phyloP scores from a whole-genome alignment of 2,113 vertebrate genomes.

The Fregata magnificens region DNA sequence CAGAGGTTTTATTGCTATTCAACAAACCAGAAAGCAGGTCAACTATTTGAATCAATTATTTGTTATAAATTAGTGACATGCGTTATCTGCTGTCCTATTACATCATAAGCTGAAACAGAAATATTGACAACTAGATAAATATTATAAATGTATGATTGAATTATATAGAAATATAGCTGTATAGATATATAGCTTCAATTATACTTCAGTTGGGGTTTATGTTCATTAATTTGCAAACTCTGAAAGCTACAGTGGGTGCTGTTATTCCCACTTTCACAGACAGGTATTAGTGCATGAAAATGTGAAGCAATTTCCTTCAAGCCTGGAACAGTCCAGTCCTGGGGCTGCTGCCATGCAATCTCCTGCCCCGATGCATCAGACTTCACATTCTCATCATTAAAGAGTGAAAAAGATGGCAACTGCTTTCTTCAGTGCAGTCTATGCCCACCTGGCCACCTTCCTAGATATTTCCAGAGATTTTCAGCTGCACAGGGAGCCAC shows the following conservation, averaged over 20 bases:
- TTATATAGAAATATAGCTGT: neutral
- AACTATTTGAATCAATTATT: neutral
- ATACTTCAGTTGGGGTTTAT: neutral
- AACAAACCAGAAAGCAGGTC: neutral
- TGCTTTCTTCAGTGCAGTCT: neutral
- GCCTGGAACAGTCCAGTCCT: neutral
- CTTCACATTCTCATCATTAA: neutral
- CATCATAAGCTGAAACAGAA: neutral
- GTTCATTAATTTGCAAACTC: neutral
- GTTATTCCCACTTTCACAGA: neutral
- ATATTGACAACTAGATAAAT: neutral
- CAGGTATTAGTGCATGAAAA: neutral
- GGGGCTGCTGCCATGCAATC: neutral
- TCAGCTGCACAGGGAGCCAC: neutral
- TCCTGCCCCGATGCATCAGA: neutral
- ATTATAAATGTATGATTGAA: neutral
- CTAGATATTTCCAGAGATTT: neutral
- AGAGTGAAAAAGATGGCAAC: neutral
- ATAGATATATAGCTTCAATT: neutral
- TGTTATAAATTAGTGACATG: neutral
- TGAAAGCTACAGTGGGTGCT: neutral
- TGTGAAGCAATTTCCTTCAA: neutral
- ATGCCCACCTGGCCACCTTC: neutral
- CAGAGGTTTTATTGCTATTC: neutral
- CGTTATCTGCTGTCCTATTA: neutral